Conservation (phyloP, 2,113 vertebrate genomes). For the Archilochus colubris region DNA sequence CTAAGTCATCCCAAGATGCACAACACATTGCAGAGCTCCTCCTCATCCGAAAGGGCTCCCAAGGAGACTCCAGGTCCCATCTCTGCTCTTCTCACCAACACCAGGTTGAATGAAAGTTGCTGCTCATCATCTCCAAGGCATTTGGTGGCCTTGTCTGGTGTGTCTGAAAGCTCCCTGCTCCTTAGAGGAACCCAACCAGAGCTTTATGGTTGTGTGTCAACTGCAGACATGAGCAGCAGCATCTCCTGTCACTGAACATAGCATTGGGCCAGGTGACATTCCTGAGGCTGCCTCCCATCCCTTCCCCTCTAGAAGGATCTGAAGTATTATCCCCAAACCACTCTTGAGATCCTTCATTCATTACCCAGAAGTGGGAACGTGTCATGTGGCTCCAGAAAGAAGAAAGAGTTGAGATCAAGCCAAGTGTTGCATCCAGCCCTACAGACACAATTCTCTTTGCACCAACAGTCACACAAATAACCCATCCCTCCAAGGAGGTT, state of each 20-base stretch:
- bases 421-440: neutral
- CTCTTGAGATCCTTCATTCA: neutral
- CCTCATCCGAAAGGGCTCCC: rapidly evolving
- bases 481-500: rapidly evolving
- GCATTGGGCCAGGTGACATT: neutral
- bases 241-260: neutral
- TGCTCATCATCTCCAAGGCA: neutral
- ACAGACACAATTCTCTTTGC: neutral
- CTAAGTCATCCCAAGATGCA: neutral
- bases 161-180: neutral
- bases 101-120: neutral
- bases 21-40: neutral
- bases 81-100: neutral
- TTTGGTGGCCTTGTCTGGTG: neutral
- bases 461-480: neutral
- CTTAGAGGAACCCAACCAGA: neutral
- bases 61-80: neutral
- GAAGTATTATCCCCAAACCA: neutral
- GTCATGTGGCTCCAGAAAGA: neutral
- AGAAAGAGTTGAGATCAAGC: neutral
- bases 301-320: neutral
- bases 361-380: neutral
- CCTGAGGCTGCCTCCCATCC: neutral
- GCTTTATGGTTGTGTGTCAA: neutral
- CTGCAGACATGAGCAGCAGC: neutral